Evolutionary conservation across 2,113 vertebrate species (phyloP).

Genomic region (Bos javanicus): DNA sequence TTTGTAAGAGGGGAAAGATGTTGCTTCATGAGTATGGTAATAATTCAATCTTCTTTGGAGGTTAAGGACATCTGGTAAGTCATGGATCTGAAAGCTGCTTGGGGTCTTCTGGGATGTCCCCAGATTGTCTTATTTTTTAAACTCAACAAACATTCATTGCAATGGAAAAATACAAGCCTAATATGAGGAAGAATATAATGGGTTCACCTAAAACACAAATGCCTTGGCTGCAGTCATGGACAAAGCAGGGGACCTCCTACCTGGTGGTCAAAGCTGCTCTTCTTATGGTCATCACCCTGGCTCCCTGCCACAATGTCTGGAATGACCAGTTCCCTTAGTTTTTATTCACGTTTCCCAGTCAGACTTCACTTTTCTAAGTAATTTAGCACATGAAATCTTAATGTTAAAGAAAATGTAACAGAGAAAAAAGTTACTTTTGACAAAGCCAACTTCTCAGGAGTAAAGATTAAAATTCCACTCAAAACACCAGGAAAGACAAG

Average conservation of each 20-base stretch:
- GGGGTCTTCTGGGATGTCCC: background rate
- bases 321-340: background rate
- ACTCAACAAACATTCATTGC: background rate
- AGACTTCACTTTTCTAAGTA: background rate
- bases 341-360: background rate
- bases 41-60: background rate
- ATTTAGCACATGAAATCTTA: background rate
- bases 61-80: background rate
- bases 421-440: background rate
- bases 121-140: background rate
- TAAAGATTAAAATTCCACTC: constrained; percentile 43
- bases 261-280: background rate
- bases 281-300: background rate
- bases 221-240: background rate
- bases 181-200: background rate
- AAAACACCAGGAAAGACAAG: background rate
- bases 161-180: background rate
- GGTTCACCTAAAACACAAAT: background rate
- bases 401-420: background rate
- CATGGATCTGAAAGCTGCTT: background rate
- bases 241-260: background rate
- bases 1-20: background rate
- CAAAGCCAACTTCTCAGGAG: constrained; percentile 3
- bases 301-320: background rate
- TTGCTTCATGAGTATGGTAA: background rate